Evolutionary conservation across 2,888 invertebrate genomes (phyloP), one percentile per base, ranked within the genome.

Genomic region (Agrilus mali): DNA sequence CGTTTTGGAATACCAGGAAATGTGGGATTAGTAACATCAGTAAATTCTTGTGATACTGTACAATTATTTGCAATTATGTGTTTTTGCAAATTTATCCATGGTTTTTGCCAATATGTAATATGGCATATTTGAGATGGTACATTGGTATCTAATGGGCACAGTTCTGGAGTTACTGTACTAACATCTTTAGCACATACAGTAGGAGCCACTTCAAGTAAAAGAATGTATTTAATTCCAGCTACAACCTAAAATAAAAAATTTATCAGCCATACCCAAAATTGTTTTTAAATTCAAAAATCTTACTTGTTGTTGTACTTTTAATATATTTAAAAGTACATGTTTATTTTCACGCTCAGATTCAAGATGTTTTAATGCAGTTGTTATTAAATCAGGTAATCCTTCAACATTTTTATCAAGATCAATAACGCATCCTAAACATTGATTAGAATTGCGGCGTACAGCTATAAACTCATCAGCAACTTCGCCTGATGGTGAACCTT

Each of bases 31-130:
- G 36, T 47, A 33, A 52, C 54, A 15, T 40, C 40, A 22, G 65
- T 66, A 54, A 67, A 76, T 47, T 64, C 61, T 70, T 75, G 75
- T 40, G 71, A 66, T 38, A 66, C 62, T 2, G 80, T 80, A 56
- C 82, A 82, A 55, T 83, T 83, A 52, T 82, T 80, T 17, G 72
- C 66, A 38, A 76, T 60, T 44, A 83, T 69, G 12, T 75, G 70
- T 55, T 78, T 75, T 37, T 72, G 72, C 59, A 74, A 77, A 38
- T 71, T 71, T 20, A 77, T 58, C 80, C 82, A 82, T 1, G 79
- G 78, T 55, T 78, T 77, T 58, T 82, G 78, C 43, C 79, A 61
- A 53, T 79, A 72, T 15, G 74, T 70, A 47, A 83, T 61, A 51
- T 74, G 73, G 59, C 83, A 84, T 7, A 69, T 59, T 52, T 65